These are phyloP conservation scores for Melieria omissa DNA, from an alignment of 2,888 invertebrate species.

Conservation along the genomic window DNA sequence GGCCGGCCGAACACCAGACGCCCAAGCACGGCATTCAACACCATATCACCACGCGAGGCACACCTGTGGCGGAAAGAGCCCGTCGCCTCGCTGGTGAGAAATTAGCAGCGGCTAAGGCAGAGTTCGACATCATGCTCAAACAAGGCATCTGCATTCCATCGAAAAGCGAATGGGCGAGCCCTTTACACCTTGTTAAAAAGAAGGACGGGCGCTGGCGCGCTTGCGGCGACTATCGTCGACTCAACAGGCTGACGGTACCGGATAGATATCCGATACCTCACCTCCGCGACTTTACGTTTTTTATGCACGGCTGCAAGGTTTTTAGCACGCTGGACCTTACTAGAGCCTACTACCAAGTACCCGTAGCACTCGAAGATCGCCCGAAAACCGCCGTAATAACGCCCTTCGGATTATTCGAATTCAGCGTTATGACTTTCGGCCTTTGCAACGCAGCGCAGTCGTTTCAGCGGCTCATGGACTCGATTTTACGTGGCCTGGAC, in stretches of 20 bases:
- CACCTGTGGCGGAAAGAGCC: no score
- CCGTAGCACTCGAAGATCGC: slow-evolving; percentile 2
- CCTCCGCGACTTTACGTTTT: neutral
- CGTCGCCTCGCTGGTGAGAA: neutral
- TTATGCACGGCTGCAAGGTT: neutral
- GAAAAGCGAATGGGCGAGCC: neutral
- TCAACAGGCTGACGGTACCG: neutral
- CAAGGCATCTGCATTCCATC: neutral
- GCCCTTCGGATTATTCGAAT: slow-evolving; percentile 3
- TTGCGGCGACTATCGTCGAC: slow-evolving; percentile 1
- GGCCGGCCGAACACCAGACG: no score
- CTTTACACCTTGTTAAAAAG: slow-evolving; percentile 34
- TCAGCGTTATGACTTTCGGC: neutral
- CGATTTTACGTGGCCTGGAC: neutral
- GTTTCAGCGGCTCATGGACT: neutral
- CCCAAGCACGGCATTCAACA: no score
- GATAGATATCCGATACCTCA: slow-evolving; percentile 27
- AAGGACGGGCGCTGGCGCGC: neutral
- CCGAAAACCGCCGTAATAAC: slow-evolving; percentile 1
- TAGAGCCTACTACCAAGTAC: slow-evolving; percentile 38
- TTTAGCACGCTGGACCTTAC: slow-evolving; percentile 45
- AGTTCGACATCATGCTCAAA: neutral
- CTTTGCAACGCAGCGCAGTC: neutral
- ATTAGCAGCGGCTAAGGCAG: slow-evolving; percentile 10
- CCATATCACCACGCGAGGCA: no score